Conservation (phyloP, 2,888 invertebrate species). For the Hypercompe scribonia region DNA sequence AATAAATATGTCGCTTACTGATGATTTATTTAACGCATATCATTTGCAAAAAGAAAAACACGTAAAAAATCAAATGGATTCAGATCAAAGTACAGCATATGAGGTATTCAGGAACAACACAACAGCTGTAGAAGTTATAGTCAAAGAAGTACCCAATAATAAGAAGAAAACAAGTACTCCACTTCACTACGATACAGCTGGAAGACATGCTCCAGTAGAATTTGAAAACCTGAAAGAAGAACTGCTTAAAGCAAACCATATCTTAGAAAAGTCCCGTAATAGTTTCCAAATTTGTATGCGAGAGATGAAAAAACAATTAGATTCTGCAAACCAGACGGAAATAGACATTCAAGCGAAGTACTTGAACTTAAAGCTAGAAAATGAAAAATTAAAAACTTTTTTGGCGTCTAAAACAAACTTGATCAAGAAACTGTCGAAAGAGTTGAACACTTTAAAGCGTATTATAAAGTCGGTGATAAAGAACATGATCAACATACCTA, state of each 20-base stretch:
- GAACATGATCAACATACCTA: conserved; percentile 57
- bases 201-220: conserved; percentile 56
- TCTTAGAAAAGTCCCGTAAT: conserved; percentile 57
- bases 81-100: conserved; percentile 57
- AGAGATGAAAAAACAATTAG: conserved; percentile 71
- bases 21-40: conserved; percentile 44
- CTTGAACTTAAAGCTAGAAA: conserved; percentile 69
- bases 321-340: conserved; percentile 63
- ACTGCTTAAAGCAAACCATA: conserved; percentile 57
- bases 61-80: conserved; percentile 31
- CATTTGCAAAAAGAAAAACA: conserved; percentile 32
- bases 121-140: conserved; percentile 75
- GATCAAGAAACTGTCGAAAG: conserved; percentile 67
- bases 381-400: conserved; percentile 70
- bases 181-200: conserved; percentile 32
- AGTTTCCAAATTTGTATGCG: conserved; percentile 61
- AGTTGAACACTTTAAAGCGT: conserved; percentile 65
- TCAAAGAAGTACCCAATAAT: conserved; percentile 68
- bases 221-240: conserved; percentile 61
- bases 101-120: conserved; percentile 76
- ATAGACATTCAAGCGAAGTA: conserved; percentile 61
- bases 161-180: conserved; percentile 45
- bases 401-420: conserved; percentile 69
- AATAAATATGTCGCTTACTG: conserved; percentile 48
- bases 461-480: conserved; percentile 62